Evolutionary conservation across 64 coral and sea anemone species (phyloP).

Genomic region (Stichodactyla helianthus): DNA sequence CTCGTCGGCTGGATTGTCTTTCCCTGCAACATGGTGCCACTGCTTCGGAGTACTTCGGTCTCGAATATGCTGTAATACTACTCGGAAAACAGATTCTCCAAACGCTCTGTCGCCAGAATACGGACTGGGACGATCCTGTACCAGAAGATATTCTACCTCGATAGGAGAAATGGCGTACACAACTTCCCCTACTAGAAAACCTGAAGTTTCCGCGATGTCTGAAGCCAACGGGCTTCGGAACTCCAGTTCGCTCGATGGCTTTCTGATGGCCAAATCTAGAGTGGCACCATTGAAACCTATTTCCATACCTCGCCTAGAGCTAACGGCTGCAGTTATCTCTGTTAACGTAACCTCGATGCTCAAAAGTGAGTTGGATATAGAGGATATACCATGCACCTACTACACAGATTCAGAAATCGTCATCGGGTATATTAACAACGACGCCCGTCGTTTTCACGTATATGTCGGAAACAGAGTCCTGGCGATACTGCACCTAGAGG

Average conservation of each 20-base stretch:
- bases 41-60: conserved; percentile 4
- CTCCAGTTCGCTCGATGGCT: background rate
- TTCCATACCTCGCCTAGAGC: conserved; percentile 26
- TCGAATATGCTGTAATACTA: conserved; percentile 34
- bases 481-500: conserved; percentile 16
- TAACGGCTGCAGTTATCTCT: conserved; percentile 25
- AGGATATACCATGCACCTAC: background rate
- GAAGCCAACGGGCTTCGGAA: conserved; percentile 30
- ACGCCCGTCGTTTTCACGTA: background rate
- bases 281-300: conserved; percentile 35
- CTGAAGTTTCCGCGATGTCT: conserved; percentile 4
- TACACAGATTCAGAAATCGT: conserved; percentile 36
- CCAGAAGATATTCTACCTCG: conserved; percentile 12
- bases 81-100: conserved; percentile 25
- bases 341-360: conserved; percentile 18
- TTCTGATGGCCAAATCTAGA: conserved; percentile 31
- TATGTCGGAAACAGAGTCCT: conserved; percentile 36
- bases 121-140: conserved; percentile 31
- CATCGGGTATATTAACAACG: conserved; percentile 23
- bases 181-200: conserved; percentile 33
- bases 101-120: conserved; percentile 30
- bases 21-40: conserved; percentile 32
- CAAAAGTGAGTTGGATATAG: background rate
- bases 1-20: conserved; percentile 31
- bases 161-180: conserved; percentile 33